phyloP scores from a whole-genome alignment of 2,888 invertebrate species.

The Rhamphomyia laevipes region DNA sequence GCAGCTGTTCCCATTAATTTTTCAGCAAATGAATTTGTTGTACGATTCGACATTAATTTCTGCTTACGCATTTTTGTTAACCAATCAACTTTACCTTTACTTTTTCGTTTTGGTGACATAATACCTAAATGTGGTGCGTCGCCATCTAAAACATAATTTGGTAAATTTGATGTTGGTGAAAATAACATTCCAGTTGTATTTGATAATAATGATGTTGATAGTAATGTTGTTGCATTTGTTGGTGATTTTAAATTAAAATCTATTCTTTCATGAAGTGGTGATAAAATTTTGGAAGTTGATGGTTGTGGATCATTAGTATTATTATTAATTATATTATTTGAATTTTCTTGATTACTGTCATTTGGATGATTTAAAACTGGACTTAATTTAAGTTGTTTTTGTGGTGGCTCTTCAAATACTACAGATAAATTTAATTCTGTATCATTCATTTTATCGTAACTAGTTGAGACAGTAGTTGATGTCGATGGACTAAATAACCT shows the following conservation, averaged over 20 bases:
- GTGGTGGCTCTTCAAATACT: slow-evolving; percentile 20
- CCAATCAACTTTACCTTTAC: slow-evolving; percentile 58
- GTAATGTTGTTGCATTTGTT: slow-evolving; percentile 16
- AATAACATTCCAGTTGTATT: slow-evolving; percentile 24
- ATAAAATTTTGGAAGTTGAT: slow-evolving; percentile 7
- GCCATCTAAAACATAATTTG: slow-evolving; percentile 64
- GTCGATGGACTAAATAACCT: slow-evolving; percentile 40
- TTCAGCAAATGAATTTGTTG: slow-evolving; percentile 25
- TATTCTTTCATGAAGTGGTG: slow-evolving; percentile 25
- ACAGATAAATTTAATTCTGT: slow-evolving; percentile 13
- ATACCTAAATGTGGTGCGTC: slow-evolving; percentile 59
- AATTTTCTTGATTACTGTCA: slow-evolving; percentile 26
- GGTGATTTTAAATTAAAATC: slow-evolving; percentile 13
- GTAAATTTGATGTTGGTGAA: slow-evolving; percentile 59
- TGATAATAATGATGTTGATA: slow-evolving; percentile 10
- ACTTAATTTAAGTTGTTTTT: not conserved
- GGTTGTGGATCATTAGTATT: not conserved
- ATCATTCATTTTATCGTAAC: slow-evolving; percentile 1
- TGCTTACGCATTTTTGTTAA: slow-evolving; percentile 52
- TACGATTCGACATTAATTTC: slow-evolving; percentile 30
- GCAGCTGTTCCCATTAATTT: slow-evolving; percentile 8
- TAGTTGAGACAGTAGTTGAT: slow-evolving; percentile 1
- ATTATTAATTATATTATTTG: slow-evolving; percentile 5
- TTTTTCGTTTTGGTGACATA: slow-evolving; percentile 55
- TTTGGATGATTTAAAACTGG: slow-evolving; percentile 15